Evolutionary conservation across 2,888 invertebrate genomes (phyloP).

Genomic region (Pristionchus exspectatus): DNA sequence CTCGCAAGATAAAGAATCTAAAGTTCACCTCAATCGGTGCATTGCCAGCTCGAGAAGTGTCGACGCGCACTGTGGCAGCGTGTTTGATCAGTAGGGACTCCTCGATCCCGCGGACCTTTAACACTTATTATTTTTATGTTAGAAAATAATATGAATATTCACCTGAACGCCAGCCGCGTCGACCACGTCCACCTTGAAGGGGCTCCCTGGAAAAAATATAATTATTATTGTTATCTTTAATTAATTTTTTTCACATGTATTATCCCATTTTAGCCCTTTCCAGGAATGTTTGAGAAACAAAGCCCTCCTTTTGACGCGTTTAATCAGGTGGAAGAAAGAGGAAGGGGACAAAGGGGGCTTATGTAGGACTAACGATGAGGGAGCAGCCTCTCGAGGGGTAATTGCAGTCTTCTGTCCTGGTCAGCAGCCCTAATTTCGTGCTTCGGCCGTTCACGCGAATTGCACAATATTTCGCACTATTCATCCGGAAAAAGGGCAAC

Average conservation of each 20-base stretch:
- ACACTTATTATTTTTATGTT: neutral
- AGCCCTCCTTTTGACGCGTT: neutral
- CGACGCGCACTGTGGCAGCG: slow-evolving; percentile 22
- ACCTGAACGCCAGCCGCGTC: slow-evolving; percentile 61
- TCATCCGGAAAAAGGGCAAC: too few species aligned
- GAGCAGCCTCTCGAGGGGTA: neutral
- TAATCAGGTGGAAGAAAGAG: slow-evolving; percentile 21
- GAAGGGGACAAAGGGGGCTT: slow-evolving; percentile 4
- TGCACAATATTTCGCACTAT: too few species aligned
- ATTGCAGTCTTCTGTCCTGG: neutral
- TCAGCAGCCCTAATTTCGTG: neutral
- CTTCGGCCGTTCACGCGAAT: neutral
- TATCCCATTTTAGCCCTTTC: neutral
- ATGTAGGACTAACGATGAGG: neutral
- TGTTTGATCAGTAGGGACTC: slow-evolving; percentile 30
- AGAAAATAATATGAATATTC: neutral
- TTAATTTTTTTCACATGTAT: neutral
- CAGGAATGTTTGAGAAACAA: slow-evolving; percentile 40
- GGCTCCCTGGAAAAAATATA: slow-evolving; percentile 60
- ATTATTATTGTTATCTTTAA: neutral
- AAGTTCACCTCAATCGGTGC: slow-evolving; percentile 39
- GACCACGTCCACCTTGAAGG: slow-evolving; percentile 67
- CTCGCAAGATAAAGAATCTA: neutral
- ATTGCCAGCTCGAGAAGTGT: slow-evolving; percentile 7
- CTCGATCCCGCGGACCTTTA: slow-evolving; percentile 44